phyloP scores from a whole-genome alignment of 2,113 vertebrate genomes.

The Nasalis larvatus region DNA sequence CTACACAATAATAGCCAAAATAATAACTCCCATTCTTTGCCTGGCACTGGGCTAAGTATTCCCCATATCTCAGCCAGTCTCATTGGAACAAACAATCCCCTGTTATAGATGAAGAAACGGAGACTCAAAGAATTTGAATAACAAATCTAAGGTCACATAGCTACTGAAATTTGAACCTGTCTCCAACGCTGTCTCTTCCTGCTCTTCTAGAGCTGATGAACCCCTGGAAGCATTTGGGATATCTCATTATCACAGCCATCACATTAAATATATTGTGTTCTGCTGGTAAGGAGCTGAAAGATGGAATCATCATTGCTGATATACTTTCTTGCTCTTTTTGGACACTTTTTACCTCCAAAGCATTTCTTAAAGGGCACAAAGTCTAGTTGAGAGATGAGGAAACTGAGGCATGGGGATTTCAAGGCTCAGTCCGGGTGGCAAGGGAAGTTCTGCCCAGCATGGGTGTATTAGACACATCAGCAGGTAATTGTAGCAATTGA shows the following conservation, averaged over 20 bases:
- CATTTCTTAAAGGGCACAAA: neutral
- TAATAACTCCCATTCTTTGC: neutral
- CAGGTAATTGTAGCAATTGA: neutral
- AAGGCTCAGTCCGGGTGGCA: rapidly evolving
- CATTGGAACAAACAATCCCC: neutral
- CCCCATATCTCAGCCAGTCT: neutral
- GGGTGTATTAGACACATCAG: neutral
- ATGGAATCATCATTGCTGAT: neutral
- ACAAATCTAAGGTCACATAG: neutral
- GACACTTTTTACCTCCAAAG: neutral
- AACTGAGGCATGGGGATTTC: neutral
- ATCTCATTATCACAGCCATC: neutral
- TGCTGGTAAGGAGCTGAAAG: neutral
- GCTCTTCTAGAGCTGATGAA: rapidly evolving
- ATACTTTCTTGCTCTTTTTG: neutral
- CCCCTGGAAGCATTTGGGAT: neutral
- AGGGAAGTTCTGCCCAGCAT: rapidly evolving
- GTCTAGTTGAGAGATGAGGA: neutral
- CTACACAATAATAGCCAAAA: neutral
- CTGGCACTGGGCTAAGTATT: neutral
- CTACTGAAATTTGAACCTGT: neutral
- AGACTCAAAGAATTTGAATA: neutral
- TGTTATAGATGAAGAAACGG: neutral
- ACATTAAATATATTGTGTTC: neutral
- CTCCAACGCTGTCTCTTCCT: neutral